Conservation (phyloP, 2,888 invertebrate species). For the Sarcophaga caerulescens region DNA sequence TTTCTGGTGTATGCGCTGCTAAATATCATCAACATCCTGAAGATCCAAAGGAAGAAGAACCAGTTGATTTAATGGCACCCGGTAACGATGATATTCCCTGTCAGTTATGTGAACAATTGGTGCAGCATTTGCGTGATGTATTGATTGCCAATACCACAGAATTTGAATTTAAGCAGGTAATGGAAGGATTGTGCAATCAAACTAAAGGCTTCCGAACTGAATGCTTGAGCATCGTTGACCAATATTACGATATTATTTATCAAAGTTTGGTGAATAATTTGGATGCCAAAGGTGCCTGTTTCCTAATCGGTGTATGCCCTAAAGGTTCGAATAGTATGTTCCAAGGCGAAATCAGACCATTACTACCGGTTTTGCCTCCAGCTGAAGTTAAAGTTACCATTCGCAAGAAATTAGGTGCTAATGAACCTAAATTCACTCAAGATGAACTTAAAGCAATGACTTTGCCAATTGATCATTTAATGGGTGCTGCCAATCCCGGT, state of each 20-base stretch:
- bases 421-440: conserved; percentile 77
- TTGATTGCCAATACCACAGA: conserved; percentile 93
- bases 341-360: conserved; percentile 83
- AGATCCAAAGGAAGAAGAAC: conserved; percentile 83
- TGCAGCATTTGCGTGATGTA: conserved; percentile 89
- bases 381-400: conserved; percentile 80
- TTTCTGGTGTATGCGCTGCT: conserved; percentile 88
- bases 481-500: conserved; percentile 79
- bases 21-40: conserved; percentile 85
- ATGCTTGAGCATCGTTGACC: conserved; percentile 88
- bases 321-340: conserved; percentile 71
- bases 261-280: conserved; percentile 86
- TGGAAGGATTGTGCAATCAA: conserved; percentile 91
- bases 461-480: conserved; percentile 82
- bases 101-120: conserved; percentile 92
- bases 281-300: conserved; percentile 87
- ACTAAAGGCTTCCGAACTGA: conserved; percentile 87
- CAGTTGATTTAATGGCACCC: conserved; percentile 82
- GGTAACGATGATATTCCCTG: conserved; percentile 87
- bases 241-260: conserved; percentile 90
- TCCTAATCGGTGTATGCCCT: conserved; percentile 83
- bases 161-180: conserved; percentile 88
- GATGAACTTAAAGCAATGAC: conserved; percentile 79
- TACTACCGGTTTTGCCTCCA: conserved; percentile 83
- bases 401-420: conserved; percentile 75